phyloP scores from a whole-genome alignment of 30 jellyfish, hydroid and myxozoan species.

The Aurelia coerulea region DNA sequence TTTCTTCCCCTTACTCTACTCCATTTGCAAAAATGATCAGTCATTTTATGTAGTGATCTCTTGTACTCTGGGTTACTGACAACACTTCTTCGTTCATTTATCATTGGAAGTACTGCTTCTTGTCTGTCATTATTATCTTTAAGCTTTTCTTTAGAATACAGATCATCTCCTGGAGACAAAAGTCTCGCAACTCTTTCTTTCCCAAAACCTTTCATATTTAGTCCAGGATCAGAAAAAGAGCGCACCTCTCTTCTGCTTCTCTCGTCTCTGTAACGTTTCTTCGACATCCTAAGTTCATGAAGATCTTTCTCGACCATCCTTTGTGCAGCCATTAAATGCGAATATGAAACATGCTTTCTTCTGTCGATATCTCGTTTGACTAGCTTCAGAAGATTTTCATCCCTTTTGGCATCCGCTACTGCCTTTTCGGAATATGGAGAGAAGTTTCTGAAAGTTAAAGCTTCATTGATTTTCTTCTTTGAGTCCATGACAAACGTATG shows the following conservation, averaged over 20 bases:
- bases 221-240: too few species aligned
- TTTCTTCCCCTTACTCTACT: too few species aligned
- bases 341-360: conserved; percentile 40
- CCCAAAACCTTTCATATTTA: too few species aligned
- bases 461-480: conserved; percentile 3
- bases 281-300: conserved; percentile 27
- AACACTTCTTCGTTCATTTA: too few species aligned
- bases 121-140: too few species aligned
- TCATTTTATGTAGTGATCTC: too few species aligned
- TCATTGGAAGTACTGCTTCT: too few species aligned
- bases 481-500: conserved; percentile 5
- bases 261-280: conserved; percentile 25
- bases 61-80: too few species aligned
- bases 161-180: too few species aligned
- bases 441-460: conserved; percentile 39
- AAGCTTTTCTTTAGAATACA: too few species aligned
- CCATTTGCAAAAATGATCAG: too few species aligned
- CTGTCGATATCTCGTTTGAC: conserved; percentile 51
- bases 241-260: conserved; percentile 7
- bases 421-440: conserved; percentile 73
- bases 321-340: conserved; percentile 60
- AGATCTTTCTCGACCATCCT: conserved; percentile 65
- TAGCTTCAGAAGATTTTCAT: conserved; percentile 46
- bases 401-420: conserved; percentile 58
- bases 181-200: too few species aligned